Conservation (phyloP, 2,888 invertebrate species). For the Cancer borealis region DNA sequence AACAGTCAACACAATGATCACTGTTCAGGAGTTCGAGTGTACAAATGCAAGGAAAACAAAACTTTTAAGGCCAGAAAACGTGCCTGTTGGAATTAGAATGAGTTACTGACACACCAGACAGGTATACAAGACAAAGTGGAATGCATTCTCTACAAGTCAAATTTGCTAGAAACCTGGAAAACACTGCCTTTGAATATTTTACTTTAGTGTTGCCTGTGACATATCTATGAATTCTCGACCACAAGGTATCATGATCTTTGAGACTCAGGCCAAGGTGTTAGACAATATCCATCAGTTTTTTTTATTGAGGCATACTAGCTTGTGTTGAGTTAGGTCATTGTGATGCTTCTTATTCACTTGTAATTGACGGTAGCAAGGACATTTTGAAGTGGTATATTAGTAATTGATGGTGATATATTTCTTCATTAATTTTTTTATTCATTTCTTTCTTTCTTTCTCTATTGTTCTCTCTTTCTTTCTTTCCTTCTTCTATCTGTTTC, state of each 20-base stretch:
- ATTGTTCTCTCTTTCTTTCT: too few relatives aligned
- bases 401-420: background rate
- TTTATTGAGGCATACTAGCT: background rate
- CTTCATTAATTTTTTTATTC: too few relatives aligned
- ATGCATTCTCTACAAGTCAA: background rate
- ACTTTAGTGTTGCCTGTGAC: background rate
- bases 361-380: background rate
- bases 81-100: conserved; percentile 14
- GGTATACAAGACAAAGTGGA: background rate
- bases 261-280: background rate
- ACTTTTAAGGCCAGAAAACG: background rate
- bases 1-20: conserved; percentile 7
- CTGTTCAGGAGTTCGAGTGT: background rate
- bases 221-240: background rate
- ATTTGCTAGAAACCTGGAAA: background rate
- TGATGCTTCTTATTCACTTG: background rate
- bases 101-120: background rate
- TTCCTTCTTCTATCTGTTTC: background rate
- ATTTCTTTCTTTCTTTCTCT: too few relatives aligned
- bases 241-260: background rate
- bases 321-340: background rate
- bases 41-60: background rate
- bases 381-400: background rate
- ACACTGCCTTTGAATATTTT: background rate
- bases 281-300: background rate